phyloP scores from a whole-genome alignment of 2,797 vertebrate genomes.

The Mastacembelus armatus region DNA sequence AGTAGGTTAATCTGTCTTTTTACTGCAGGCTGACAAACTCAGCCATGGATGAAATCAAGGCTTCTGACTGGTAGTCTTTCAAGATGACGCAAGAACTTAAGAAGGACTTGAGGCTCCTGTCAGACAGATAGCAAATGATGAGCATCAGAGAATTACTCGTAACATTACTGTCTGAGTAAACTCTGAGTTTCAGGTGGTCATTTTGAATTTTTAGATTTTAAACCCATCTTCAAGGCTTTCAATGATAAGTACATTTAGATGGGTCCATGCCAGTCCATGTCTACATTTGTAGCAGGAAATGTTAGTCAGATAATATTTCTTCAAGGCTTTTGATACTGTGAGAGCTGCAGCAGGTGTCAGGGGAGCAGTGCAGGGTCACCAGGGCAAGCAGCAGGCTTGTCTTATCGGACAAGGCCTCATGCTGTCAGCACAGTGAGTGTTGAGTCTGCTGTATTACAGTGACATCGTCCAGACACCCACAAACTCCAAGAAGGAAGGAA shows the following conservation, averaged over 20 bases:
- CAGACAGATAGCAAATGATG: constrained; percentile 30
- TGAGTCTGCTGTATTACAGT: constrained; percentile 75
- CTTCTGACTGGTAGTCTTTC: constrained; percentile 62
- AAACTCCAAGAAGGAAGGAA: constrained; percentile 35
- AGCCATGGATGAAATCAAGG: constrained; percentile 69
- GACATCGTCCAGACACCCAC: constrained; percentile 65
- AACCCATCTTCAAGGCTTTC: background rate
- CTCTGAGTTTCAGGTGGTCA: background rate
- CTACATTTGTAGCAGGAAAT: constrained; percentile 32
- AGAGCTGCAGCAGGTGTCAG: constrained; percentile 79
- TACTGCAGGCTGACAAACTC: constrained; percentile 61
- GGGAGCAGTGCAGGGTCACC: constrained; percentile 62
- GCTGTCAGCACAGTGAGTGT: constrained; percentile 81
- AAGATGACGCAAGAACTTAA: constrained; percentile 59
- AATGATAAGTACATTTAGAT: constrained; percentile 7
- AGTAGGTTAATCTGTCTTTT: constrained; percentile 73
- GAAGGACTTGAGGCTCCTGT: constrained; percentile 39
- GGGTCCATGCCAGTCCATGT: constrained; percentile 5
- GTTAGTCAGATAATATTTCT: constrained; percentile 43
- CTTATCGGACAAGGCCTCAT: constrained; percentile 78
- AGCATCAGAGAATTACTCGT: constrained; percentile 4
- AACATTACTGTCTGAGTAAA: background rate
- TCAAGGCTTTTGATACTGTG: constrained; percentile 22
- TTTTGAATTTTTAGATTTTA: background rate
- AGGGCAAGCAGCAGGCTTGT: constrained; percentile 76